phyloP scores from a whole-genome alignment of 2,113 vertebrate species.

The Martes martes region DNA sequence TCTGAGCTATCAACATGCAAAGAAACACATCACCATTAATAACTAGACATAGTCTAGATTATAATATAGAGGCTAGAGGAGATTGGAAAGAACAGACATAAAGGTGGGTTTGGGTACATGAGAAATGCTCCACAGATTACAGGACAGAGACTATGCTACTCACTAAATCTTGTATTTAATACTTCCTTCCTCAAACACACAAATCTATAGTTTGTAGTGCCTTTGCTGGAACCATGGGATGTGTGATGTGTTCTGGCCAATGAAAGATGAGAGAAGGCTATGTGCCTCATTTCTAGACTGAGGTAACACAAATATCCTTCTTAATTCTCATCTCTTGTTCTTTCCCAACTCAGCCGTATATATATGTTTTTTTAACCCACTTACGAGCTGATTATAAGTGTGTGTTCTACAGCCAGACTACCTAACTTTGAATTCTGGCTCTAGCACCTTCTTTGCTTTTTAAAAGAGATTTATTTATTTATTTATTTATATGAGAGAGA shows the following conservation, averaged over 20 bases:
- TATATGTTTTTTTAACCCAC: not conserved
- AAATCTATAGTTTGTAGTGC: not conserved
- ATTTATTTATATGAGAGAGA: not conserved
- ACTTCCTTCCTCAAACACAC: not conserved
- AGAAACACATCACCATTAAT: not conserved
- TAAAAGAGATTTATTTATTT: not conserved
- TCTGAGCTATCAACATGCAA: not conserved
- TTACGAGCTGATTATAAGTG: not conserved
- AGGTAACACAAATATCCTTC: not conserved
- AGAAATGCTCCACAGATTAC: not conserved
- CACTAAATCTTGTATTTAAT: not conserved
- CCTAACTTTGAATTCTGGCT: not conserved
- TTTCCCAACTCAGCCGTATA: not conserved
- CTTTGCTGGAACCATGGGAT: not conserved
- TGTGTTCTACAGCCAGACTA: not conserved
- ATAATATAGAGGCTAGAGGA: not conserved
- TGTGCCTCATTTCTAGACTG: not conserved
- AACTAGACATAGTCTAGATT: not conserved
- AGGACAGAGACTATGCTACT: not conserved
- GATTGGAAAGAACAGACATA: not conserved
- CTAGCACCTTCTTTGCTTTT: not conserved
- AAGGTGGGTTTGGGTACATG: not conserved
- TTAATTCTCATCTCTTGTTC: not conserved
- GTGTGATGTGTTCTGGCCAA: not conserved
- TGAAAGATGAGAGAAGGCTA: not conserved